These are phyloP conservation scores for Rhadinocentrus ornatus DNA, from an alignment of 2,797 vertebrate species.

Conservation along the genomic window DNA sequence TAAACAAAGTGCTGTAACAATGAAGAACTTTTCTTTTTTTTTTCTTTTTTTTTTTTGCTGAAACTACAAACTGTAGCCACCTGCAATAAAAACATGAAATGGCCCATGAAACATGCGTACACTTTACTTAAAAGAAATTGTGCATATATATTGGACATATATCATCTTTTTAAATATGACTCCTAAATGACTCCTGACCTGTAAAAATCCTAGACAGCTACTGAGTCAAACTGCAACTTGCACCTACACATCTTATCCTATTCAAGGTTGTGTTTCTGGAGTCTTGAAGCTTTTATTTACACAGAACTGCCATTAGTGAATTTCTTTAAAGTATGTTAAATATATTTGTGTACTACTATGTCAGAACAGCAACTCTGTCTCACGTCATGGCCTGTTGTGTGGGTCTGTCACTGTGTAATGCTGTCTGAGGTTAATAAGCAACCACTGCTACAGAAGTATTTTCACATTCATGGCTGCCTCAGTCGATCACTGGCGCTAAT, in stretches of 20 bases:
- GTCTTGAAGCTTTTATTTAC: neutral
- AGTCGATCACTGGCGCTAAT: constrained; percentile 30
- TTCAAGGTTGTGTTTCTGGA: neutral
- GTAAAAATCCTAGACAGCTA: neutral
- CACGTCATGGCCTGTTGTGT: neutral
- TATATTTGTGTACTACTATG: neutral
- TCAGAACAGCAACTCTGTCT: neutral
- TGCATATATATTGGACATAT: neutral
- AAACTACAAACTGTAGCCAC: neutral
- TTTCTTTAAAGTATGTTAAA: neutral
- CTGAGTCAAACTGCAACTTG: neutral
- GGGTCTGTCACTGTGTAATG: neutral
- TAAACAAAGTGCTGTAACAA: neutral
- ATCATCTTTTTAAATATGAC: neutral
- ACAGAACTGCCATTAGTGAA: neutral
- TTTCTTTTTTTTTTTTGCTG: too few species aligned
- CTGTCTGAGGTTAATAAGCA: constrained; percentile 13
- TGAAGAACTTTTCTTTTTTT: too few species aligned
- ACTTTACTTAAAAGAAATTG: neutral
- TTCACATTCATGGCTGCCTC: constrained; percentile 22
- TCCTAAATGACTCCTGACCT: too few species aligned
- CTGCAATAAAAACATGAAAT: neutral
- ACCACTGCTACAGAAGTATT: neutral
- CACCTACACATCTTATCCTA: neutral
- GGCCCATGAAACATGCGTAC: neutral